These are phyloP conservation scores for Idaea straminata DNA, from an alignment of 2,888 invertebrate species.

Conservation along the genomic window DNA sequence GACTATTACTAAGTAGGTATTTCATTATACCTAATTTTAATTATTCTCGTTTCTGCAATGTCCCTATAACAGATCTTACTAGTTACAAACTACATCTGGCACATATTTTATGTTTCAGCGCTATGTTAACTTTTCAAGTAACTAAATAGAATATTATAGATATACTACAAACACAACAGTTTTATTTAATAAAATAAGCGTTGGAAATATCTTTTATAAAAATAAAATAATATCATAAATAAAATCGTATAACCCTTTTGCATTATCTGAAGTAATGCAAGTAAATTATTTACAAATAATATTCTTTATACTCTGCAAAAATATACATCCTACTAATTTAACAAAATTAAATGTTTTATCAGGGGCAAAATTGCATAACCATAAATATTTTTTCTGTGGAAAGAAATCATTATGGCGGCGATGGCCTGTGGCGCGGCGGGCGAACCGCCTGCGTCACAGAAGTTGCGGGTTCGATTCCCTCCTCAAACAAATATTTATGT, in stretches of 20 bases:
- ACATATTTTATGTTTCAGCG: constrained; percentile 32
- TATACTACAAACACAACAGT: background rate
- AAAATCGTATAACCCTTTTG: constrained; percentile 11
- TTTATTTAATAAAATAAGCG: background rate
- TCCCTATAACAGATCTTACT: constrained; percentile 26
- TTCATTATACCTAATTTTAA: background rate
- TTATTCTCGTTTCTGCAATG: background rate
- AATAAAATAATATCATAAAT: constrained; percentile 5
- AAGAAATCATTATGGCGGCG: too few relatives aligned
- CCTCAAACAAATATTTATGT: too few relatives aligned
- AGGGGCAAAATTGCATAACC: background rate
- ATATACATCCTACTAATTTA: background rate
- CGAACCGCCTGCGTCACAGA: too few relatives aligned
- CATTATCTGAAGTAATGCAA: background rate
- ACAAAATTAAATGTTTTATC: background rate
- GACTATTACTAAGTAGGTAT: too few relatives aligned
- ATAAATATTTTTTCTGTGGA: too few relatives aligned
- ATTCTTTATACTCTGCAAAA: background rate
- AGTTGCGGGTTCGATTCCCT: too few relatives aligned
- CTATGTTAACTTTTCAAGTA: constrained; percentile 2
- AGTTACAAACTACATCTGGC: constrained; percentile 40
- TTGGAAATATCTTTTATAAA: background rate
- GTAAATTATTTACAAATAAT: background rate
- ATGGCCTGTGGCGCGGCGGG: too few relatives aligned
- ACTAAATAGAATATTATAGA: constrained; percentile 2